Conservation (phyloP, 2,888 invertebrate genomes). For the Mongoloraphidia duomilia region DNA sequence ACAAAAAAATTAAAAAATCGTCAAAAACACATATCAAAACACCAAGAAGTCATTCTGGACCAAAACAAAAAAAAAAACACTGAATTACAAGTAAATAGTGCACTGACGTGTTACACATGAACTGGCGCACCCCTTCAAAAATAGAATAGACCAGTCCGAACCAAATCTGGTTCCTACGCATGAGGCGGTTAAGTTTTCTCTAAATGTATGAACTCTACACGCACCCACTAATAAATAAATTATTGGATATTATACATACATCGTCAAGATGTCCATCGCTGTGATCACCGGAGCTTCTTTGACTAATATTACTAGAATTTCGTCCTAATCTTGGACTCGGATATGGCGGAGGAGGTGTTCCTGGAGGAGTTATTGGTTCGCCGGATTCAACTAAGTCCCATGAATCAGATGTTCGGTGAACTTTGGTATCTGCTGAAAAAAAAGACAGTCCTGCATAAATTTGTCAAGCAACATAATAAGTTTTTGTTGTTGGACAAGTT, state of each 20-base stretch:
- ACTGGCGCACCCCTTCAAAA: no score
- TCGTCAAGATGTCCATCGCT: conserved; percentile 3
- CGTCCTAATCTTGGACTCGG: conserved; percentile 29
- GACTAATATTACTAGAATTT: conserved; percentile 18
- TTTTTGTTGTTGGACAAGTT: no score
- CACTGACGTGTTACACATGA: no score
- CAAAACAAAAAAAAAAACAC: no score
- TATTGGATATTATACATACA: neutral
- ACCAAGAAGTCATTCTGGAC: no score
- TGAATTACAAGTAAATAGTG: no score
- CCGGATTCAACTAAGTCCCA: conserved; percentile 29
- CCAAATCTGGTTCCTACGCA: no score
- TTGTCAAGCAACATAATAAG: no score
- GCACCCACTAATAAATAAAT: neutral
- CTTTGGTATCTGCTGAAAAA: no score
- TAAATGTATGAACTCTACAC: neutral
- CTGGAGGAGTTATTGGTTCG: conserved; percentile 50
- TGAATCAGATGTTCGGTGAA: conserved; percentile 16
- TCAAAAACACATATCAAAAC: neutral
- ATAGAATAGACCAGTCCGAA: no score
- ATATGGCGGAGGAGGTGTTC: conserved; percentile 83
- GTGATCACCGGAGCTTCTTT: conserved; percentile 5
- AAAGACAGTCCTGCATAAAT: no score
- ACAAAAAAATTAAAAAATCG: neutral
- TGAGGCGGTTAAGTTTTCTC: no score